Evolutionary conservation across 2,113 vertebrate genomes (phyloP), one percentile per base, ranked within the genome.

Genomic region (Trogon melanurus): DNA sequence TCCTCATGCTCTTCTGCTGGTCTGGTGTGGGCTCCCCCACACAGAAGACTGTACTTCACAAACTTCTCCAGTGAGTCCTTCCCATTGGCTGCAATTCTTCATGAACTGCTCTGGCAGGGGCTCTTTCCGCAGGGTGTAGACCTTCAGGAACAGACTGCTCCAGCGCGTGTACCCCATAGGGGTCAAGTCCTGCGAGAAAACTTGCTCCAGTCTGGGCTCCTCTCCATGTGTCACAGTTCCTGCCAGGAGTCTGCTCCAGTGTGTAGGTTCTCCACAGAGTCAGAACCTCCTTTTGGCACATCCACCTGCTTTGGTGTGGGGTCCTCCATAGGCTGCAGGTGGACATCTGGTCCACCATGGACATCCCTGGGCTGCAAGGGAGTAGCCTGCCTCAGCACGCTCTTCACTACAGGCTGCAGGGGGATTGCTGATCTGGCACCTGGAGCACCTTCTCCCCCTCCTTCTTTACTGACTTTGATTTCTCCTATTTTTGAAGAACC

Each of bases 391-490:
- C 8, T 67, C 17, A 22, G 27, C 32, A 16, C 4, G 45, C 12
- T 13, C 16, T 60, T 21, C 38, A 6, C 44, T 30, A 27, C 0
- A 1, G 25, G 26, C 45, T 80, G n/a, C 23, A 41, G 38, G 13
- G 16, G 23, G 41, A 30, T n/a, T 6, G 79, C n/a, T 34, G 13
- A 38, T 72, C 6, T 0, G 0, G 16, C 0, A 0, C 14, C 47
- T 79, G 27, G 20, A 60, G 53, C 13, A 34, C 26, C 10, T 34
- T 8, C 17, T 23, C 4, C 7, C n/a, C 2, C 6, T 53, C 17
- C n/a, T 38, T 44, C 32, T 25, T 5, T 41, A 48, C 67, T 69
- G 32, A 64, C 25, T 70, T 81, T 48, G 25, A 29, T 60, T 75
- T 71, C 25, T 60, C 7, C 4, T 70, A 6, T 11, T 34, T 80